Base-by-base conservation (phyloP, 2,888 invertebrate genomes). In the Trichopoda pennipes region DNA sequence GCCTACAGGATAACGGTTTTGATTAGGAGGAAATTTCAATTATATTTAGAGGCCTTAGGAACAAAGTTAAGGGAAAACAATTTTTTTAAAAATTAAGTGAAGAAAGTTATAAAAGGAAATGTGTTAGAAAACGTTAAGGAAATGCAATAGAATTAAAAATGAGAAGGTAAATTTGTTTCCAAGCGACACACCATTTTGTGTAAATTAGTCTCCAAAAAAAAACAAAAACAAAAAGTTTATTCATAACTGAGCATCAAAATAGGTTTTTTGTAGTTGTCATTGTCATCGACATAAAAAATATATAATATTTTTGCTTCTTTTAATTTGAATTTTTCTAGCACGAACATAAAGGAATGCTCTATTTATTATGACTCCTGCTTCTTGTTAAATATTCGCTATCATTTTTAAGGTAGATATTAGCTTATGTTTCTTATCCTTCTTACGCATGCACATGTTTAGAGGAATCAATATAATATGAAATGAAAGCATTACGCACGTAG, bases 401-500 rank as follows among this genome's bases (percentile, higher is more conserved):
- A 53, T 75, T 70, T 61, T 44, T 38, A 53, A 38, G 55, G 47
- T 60, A 66, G 56, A 64, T 53, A 66, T 32, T 55, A 72, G 75
- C 66, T 75, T 66, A 61, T 72, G 63, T 72, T 76, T 60, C 72
- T 75, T 82, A 72, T 79, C 61, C 75, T 72, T 68, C 56, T 80
- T 79, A 82, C 79, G 72, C 75, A 76, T 72, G 66, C 79, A 82
- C 81, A 79, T 82, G 44, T 47, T 44, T 74, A 74, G 53, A 49
- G 49, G 61, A 61, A 38, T 49, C 63, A 60, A 28, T 69, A 44
- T 63, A 44, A 73, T 49, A 14, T 49, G 28, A 80, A 72, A 72
- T 82, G 60, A 61, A 72, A 82, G 80, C 56, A 70, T 58, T 68
- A 82, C 75, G 79, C 82, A 82, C 75, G 72, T 82, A 82, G 82